Evolutionary conservation across 2,113 vertebrate species (phyloP).

Genomic region (Phyllostomus hastatus): DNA sequence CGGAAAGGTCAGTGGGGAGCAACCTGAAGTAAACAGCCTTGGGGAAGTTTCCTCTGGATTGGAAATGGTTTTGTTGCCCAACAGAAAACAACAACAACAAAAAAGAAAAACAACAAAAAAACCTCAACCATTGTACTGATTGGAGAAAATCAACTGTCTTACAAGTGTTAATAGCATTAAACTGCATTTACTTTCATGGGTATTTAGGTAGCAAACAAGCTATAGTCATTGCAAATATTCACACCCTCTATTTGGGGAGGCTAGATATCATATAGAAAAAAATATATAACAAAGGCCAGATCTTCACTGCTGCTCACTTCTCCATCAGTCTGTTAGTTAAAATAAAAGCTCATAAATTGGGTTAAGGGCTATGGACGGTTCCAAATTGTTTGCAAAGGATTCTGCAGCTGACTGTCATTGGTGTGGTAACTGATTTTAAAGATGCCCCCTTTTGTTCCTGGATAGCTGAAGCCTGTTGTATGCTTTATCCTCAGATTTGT

Average conservation of each 20-base stretch:
- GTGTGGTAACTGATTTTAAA: neutral
- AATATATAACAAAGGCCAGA: neutral
- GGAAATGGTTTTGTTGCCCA: neutral
- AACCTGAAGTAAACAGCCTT: neutral
- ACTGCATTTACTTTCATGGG: neutral
- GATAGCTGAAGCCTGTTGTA: neutral
- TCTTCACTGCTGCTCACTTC: neutral
- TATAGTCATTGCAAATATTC: neutral
- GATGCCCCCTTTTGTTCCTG: neutral
- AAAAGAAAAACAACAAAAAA: neutral
- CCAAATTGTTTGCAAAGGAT: neutral
- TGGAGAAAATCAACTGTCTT: conserved; percentile 1
- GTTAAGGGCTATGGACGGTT: neutral
- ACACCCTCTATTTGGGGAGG: neutral
- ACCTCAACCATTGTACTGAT: neutral
- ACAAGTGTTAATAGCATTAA: neutral
- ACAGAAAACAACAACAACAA: neutral
- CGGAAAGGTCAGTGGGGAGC: too few relatives aligned
- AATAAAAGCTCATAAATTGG: neutral
- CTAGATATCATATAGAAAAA: neutral
- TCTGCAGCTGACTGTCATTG: fast-evolving
- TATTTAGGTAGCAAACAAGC: neutral
- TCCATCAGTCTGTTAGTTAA: neutral
- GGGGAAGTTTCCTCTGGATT: neutral
- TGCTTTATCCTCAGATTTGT: neutral